Percentiles rank a stretch among this genome's conserved stretches.
phyloP scores from a whole-genome alignment of 2,888 invertebrate species.

The Fragum whitleyi region DNA sequence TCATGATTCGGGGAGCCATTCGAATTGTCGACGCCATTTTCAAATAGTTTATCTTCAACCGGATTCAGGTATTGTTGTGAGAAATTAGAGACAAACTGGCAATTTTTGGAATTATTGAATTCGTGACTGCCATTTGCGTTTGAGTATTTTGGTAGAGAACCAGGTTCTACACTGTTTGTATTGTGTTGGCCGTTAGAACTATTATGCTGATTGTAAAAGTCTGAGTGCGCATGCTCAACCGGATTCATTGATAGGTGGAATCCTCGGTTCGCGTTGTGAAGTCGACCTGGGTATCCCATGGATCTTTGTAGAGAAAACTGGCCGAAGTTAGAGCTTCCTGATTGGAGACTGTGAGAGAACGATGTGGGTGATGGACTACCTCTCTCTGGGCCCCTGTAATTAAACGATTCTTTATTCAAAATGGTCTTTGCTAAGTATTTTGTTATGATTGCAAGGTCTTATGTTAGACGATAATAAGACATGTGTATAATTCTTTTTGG shows the following conservation, averaged over 20 bases:
- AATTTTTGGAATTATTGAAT: background rate
- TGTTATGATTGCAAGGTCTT: background rate
- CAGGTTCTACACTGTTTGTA: background rate
- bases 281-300: conserved; percentile 1
- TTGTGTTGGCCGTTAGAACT: conserved; percentile 6
- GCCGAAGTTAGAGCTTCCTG: background rate
- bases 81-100: background rate
- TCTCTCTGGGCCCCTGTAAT: conserved; percentile 28
- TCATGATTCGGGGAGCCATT: background rate
- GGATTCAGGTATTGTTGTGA: background rate
- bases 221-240: conserved; percentile 13
- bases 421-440: background rate
- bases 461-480: background rate
- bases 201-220: conserved; percentile 9
- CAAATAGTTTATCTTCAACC: conserved; percentile 11
- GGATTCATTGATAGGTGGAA: background rate
- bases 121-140: background rate
- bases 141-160: background rate
- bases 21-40: background rate
- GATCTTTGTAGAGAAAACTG: conserved; percentile 12
- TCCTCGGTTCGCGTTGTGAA: conserved; percentile 11
- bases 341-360: conserved; percentile 5
- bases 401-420: background rate
- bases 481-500: background rate
- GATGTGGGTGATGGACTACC: conserved; percentile 14